Conservation (phyloP, 2,113 vertebrate genomes). For the Plotosus lineatus region DNA sequence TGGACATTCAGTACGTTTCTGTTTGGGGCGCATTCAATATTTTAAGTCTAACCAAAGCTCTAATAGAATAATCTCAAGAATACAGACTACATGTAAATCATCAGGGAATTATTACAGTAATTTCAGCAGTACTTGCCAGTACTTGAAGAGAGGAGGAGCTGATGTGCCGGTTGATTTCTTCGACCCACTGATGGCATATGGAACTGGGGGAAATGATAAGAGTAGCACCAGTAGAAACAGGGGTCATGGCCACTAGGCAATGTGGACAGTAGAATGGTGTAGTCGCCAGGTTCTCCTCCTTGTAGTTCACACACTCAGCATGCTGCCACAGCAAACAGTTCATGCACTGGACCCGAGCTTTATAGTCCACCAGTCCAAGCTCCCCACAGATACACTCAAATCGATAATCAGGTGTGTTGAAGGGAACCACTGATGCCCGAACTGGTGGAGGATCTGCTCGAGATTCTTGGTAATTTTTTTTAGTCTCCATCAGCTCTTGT, state of each 20-base stretch:
- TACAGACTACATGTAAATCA: background rate
- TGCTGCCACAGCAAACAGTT: constrained; percentile 97
- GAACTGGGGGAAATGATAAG: constrained; percentile 97
- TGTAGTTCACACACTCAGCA: constrained; percentile 94
- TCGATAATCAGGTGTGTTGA: constrained; percentile 82
- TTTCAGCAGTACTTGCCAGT: constrained; percentile 75
- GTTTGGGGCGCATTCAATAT: background rate
- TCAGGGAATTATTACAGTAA: background rate
- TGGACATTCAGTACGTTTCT: background rate
- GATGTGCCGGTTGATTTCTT: constrained; percentile 95
- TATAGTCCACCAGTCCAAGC: constrained; percentile 83
- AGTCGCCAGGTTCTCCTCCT: constrained; percentile 83
- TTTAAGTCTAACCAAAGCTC: background rate
- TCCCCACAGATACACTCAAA: constrained; percentile 98
- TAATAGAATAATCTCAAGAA: background rate
- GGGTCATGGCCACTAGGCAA: constrained; percentile 95
- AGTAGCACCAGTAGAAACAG: constrained; percentile 89
- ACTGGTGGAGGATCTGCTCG: constrained; percentile 49
- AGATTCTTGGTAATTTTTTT: constrained; percentile 39
- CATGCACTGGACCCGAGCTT: constrained; percentile 94
- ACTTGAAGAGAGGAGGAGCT: constrained; percentile 87
- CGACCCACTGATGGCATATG: constrained; percentile 98
- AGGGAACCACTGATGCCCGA: constrained; percentile 69
- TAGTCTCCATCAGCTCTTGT: background rate
- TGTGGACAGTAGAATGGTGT: constrained; percentile 97